phyloP scores from a whole-genome alignment of 2,113 vertebrate species.

The Mixornis gularis region DNA sequence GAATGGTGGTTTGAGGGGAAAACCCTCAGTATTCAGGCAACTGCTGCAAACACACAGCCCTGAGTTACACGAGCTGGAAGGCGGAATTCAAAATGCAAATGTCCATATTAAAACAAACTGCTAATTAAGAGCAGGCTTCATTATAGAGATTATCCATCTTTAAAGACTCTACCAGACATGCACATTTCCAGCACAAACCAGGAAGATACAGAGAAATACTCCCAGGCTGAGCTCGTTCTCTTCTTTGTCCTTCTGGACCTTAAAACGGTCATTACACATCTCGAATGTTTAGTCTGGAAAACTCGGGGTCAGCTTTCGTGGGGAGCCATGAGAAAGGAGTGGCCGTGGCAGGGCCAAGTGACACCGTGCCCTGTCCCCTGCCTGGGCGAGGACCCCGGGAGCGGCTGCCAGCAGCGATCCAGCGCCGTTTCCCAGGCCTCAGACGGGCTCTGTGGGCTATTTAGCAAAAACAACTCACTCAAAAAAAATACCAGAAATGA shows the following conservation, averaged over 20 bases:
- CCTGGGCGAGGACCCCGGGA: rapidly evolving
- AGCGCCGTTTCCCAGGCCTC: not conserved
- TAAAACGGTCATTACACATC: not conserved
- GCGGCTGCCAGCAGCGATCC: not conserved
- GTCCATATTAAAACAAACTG: not conserved
- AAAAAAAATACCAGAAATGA: not conserved
- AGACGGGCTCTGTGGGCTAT: rapidly evolving
- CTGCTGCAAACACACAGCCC: not conserved
- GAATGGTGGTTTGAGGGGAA: not conserved
- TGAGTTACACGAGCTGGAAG: not conserved
- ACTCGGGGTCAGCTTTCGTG: not conserved
- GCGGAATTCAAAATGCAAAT: not conserved
- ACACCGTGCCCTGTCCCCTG: not conserved
- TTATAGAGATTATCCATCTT: not conserved
- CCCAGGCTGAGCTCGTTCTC: rapidly evolving
- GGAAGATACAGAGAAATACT: not conserved
- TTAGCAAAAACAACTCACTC: not conserved
- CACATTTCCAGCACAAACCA: not conserved
- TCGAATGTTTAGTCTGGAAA: constrained; percentile 18
- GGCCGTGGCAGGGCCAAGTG: not conserved
- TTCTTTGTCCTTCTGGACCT: not conserved
- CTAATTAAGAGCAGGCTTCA: constrained; percentile 1
- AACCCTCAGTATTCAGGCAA: not conserved
- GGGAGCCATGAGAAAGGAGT: not conserved
- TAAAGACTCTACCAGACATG: not conserved